Percentiles rank a stretch among this genome's conserved stretches.
These are phyloP conservation scores for Stigmatopora argus DNA, from an alignment of 2,113 vertebrate genomes.

Conservation along the genomic window DNA sequence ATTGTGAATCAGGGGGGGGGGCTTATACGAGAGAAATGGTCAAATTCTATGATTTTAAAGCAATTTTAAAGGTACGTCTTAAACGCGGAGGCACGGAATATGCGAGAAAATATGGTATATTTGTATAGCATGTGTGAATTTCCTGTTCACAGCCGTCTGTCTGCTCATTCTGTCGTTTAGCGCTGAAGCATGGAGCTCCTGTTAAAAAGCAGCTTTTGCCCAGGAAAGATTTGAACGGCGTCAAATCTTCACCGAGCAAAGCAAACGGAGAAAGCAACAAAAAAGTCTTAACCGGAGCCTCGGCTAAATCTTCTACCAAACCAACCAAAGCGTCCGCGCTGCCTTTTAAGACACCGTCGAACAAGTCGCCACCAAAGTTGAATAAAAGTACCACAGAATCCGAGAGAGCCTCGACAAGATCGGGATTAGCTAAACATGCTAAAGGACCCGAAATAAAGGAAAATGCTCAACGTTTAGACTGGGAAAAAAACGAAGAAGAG, in stretches of 20 bases:
- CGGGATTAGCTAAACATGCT: slow-evolving; percentile 42
- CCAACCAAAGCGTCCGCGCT: slow-evolving; percentile 52
- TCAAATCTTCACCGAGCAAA: slow-evolving; percentile 57
- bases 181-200: slow-evolving; percentile 66
- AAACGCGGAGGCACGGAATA: too few species aligned
- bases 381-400: slow-evolving; percentile 48
- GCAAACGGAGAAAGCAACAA: slow-evolving; percentile 63
- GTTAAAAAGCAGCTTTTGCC: slow-evolving; percentile 76
- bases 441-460: slow-evolving; percentile 49
- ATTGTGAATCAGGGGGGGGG: too few species aligned
- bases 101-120: too few species aligned
- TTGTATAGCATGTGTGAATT: slow-evolving; percentile 3
- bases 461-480: slow-evolving; percentile 26
- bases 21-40: too few species aligned
- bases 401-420: slow-evolving; percentile 48
- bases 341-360: slow-evolving; percentile 43
- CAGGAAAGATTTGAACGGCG: slow-evolving; percentile 73
- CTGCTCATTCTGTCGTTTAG: slow-evolving; percentile 54
- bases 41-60: too few species aligned
- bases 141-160: background rate
- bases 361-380: slow-evolving; percentile 56
- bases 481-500: slow-evolving; percentile 23
- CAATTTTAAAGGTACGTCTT: too few species aligned
- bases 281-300: slow-evolving; percentile 65
- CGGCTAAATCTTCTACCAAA: slow-evolving; percentile 73